Conservation (phyloP, 2,797 vertebrate species). For the Luscinia luscinia region DNA sequence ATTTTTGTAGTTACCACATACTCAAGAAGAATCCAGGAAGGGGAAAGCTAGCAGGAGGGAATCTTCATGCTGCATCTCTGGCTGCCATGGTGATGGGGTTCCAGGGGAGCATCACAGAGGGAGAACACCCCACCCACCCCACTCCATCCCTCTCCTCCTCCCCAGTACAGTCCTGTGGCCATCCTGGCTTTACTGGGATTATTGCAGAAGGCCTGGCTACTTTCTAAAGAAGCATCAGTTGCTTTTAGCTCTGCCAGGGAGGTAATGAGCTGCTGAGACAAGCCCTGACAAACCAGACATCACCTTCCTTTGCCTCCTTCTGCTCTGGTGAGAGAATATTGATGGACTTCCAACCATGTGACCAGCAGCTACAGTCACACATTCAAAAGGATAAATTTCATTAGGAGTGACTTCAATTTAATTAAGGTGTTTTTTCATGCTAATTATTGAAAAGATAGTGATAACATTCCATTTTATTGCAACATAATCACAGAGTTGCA, state of each 20-base stretch:
- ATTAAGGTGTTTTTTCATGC: neutral
- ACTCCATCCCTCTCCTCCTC: neutral
- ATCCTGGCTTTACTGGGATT: neutral
- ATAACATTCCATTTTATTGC: neutral
- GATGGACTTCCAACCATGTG: neutral
- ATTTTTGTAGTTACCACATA: neutral
- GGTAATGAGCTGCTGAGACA: neutral
- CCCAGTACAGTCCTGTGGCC: neutral
- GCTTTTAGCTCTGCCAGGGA: neutral
- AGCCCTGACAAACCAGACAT: neutral
- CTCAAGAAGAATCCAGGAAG: neutral
- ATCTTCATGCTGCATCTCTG: rapidly evolving
- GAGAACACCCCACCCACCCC: neutral
- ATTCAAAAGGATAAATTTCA: neutral
- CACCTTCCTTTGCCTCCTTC: neutral
- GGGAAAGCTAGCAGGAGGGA: neutral
- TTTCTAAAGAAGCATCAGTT: neutral
- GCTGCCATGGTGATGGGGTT: neutral
- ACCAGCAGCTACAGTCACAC: neutral
- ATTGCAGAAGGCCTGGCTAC: neutral
- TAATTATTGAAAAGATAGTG: neutral
- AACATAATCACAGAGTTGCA: neutral
- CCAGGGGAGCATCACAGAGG: neutral
- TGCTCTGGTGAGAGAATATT: neutral
- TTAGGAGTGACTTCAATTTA: neutral